Percentiles rank a stretch among this genome's conserved stretches.
These are phyloP conservation scores for Desoria tigrina DNA, from an alignment of 2,888 invertebrate genomes.

Conservation along the genomic window DNA sequence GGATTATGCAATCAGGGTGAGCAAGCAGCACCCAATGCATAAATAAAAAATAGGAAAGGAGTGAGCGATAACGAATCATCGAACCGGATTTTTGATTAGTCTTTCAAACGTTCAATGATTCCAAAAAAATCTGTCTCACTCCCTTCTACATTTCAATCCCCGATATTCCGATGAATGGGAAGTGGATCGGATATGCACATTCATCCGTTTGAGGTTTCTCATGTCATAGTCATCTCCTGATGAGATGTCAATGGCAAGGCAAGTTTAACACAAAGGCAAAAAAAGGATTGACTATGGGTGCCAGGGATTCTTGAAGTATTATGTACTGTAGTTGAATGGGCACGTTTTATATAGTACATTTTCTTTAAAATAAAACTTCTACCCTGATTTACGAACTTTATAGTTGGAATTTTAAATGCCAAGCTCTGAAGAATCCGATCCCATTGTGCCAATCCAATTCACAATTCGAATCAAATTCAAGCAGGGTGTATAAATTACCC, in stretches of 20 bases:
- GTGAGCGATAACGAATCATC: conserved; percentile 10
- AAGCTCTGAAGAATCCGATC: no score
- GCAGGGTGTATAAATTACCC: neutral
- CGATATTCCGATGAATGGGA: conserved; percentile 6
- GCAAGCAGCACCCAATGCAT: no score
- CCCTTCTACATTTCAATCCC: conserved; percentile 6
- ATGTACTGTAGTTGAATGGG: no score
- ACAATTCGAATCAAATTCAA: neutral
- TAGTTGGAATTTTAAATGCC: no score
- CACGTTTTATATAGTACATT: no score
- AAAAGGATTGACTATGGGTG: conserved; percentile 11
- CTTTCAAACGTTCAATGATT: conserved; percentile 6
- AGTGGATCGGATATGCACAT: neutral
- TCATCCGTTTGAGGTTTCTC: neutral
- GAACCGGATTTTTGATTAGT: conserved; percentile 8
- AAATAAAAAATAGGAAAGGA: neutral
- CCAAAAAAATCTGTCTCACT: neutral
- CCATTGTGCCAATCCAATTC: no score
- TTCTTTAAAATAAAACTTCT: no score
- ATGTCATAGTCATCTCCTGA: neutral
- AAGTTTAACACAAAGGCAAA: neutral
- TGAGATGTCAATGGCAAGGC: conserved; percentile 6
- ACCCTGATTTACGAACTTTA: no score
- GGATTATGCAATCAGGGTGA: conserved; percentile 2
- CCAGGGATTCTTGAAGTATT: no score